These are phyloP conservation scores for Moxostoma hubbsi DNA, from an alignment of 2,797 vertebrate species.

Conservation along the genomic window DNA sequence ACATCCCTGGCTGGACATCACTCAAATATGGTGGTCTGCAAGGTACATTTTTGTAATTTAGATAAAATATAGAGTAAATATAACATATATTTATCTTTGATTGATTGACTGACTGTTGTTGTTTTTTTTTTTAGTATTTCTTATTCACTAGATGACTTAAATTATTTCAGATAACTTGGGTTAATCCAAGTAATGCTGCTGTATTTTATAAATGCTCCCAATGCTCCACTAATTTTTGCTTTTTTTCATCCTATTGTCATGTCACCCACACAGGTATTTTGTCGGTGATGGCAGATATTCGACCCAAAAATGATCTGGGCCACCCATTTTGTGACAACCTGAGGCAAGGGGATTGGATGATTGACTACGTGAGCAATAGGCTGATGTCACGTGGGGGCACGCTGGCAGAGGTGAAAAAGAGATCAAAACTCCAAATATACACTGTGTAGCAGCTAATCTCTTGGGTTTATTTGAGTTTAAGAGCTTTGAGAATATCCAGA, in stretches of 20 bases:
- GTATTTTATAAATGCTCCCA: neutral
- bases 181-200: neutral
- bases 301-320: slow-evolving; percentile 94
- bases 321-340: slow-evolving; percentile 94
- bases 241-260: neutral
- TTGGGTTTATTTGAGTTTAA: neutral
- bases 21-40: slow-evolving; percentile 94
- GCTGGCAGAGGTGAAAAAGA: slow-evolving; percentile 81
- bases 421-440: slow-evolving; percentile 4
- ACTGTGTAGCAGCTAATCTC: neutral
- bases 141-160: no score
- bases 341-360: slow-evolving; percentile 97
- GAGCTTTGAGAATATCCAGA: neutral
- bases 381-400: slow-evolving; percentile 82
- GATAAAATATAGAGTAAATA: neutral
- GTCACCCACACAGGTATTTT: slow-evolving; percentile 82
- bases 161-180: no score
- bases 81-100: no score
- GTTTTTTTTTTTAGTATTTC: no score
- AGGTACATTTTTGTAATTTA: slow-evolving; percentile 73
- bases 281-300: slow-evolving; percentile 89
- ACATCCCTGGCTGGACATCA: slow-evolving; percentile 87
- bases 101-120: no score
- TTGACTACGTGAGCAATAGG: slow-evolving; percentile 90
- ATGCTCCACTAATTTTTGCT: neutral